These are phyloP conservation scores for Scelioninae gen. 1 DNA, from an alignment of 2,888 invertebrate species.

Conservation along the genomic window DNA sequence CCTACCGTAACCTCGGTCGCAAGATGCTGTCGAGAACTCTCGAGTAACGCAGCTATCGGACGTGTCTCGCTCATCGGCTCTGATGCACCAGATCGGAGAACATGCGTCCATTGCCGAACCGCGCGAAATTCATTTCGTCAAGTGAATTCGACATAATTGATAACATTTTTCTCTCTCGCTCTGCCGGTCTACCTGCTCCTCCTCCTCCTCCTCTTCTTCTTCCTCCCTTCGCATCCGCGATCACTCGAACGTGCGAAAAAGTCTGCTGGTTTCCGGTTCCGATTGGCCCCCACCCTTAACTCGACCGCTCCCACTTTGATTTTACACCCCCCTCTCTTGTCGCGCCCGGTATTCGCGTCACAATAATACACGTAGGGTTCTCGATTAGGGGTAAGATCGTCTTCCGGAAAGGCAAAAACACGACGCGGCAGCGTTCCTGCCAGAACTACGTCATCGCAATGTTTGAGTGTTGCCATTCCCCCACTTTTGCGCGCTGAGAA, in stretches of 20 bases:
- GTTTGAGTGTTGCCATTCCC: constrained; percentile 82
- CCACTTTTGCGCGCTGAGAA: constrained; percentile 73
- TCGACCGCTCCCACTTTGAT: constrained; percentile 40
- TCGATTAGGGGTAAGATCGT: constrained; percentile 69
- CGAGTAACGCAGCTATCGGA: constrained; percentile 1
- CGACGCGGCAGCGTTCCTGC: constrained; percentile 80
- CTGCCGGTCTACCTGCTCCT: too few relatives aligned
- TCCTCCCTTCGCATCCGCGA: too few relatives aligned
- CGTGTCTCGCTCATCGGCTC: constrained; percentile 34
- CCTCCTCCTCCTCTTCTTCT: too few relatives aligned
- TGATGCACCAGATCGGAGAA: constrained; percentile 30
- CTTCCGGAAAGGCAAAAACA: constrained; percentile 79
- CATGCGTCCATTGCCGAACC: constrained; percentile 24
- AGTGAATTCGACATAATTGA: constrained; percentile 35
- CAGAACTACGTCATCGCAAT: constrained; percentile 82
- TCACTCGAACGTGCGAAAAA: constrained; percentile 42
- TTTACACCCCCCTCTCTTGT: constrained; percentile 32
- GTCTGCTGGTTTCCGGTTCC: constrained; percentile 47
- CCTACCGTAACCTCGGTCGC: constrained; percentile 39
- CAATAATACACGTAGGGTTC: constrained; percentile 57
- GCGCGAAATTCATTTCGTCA: constrained; percentile 21
- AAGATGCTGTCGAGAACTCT: constrained; percentile 23
- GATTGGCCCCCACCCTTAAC: constrained; percentile 27
- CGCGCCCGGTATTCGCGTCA: constrained; percentile 42
- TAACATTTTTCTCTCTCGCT: constrained; percentile 24